Base-by-base conservation (phyloP, 2,888 invertebrate species). In the Blastobasis adustella region DNA sequence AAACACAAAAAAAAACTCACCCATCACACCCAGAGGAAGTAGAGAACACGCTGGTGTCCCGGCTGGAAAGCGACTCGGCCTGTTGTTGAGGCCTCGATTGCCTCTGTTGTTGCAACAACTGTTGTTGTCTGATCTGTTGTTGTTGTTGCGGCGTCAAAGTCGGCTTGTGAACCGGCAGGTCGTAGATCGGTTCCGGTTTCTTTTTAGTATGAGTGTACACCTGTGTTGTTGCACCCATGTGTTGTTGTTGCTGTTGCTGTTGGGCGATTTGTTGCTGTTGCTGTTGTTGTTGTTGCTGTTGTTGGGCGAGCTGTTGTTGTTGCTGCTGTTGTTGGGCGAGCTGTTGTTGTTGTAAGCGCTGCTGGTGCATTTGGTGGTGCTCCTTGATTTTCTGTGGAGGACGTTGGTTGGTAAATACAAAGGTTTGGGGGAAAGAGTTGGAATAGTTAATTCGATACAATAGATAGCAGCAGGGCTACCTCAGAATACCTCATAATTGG, bases 11-110 rank as follows among this genome's bases (percentile, higher is more conserved):
- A 39, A 39, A 37, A n/a, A 66, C 71, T 69, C 50, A 88, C 88
- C 79, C 85, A 2, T 86, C 85, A 59, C 86, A 85, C 0, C 83
- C 84, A 0, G 86, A 86, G 0, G 84, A 85, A 0, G 87, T 84
- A 0, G 87, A 89, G 56, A 82, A 87, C 4, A 88, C 82, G 50
- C 89, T 89, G 0, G 84, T 82, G 49, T 89, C 89, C 10, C 89
- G 63, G 60, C 89, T 89, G 0, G 83, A 83, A 0, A 82, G 59
- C 0, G 85, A 83, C n/a, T 70, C 9, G 69, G 61, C 10, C 63
- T 65, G 76, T 47, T 76, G 75, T 23, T 69, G 73, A 4, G 69
- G 70, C 47, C 71, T 56, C 47, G 65, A 62, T 50, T 66, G 63
- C 8, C 69, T 57, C 49, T 69, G 71, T 46, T 67, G 66, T 45